Conservation (phyloP, 2,888 invertebrate genomes). For the Sthenelais limicola region DNA sequence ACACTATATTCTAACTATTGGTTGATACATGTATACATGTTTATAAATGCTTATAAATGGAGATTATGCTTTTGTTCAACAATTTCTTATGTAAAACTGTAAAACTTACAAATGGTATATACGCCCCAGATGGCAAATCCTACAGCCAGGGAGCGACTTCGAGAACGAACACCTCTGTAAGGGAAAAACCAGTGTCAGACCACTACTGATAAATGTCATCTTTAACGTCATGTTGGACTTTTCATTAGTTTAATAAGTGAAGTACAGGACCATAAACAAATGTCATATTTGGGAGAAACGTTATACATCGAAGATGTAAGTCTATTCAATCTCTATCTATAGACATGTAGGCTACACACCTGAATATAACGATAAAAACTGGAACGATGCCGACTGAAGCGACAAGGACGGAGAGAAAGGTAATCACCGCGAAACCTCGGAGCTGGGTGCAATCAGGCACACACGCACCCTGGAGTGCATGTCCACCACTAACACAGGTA, state of each 20-base stretch:
- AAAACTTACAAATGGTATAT: constrained; percentile 17
- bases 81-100: too few species aligned
- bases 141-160: constrained; percentile 12
- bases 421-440: constrained; percentile 2
- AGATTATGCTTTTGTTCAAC: too few species aligned
- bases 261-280: too few species aligned
- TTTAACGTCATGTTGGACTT: too few species aligned
- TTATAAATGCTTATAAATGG: too few species aligned
- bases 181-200: neutral
- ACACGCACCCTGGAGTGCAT: constrained; percentile 18
- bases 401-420: constrained; percentile 4
- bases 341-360: neutral
- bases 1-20: too few species aligned
- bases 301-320: too few species aligned
- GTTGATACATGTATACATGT: too few species aligned
- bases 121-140: constrained; percentile 31
- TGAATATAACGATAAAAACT: constrained; percentile 21
- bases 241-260: too few species aligned
- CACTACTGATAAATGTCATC: too few species aligned
- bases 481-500: constrained; percentile 1
- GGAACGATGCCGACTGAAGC: constrained; percentile 13
- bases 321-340: neutral
- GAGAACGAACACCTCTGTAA: constrained; percentile 7
- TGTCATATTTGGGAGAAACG: too few species aligned
- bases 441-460: neutral